Evolutionary conservation across 2,797 vertebrate species (phyloP), one percentile per base, ranked within the genome.

Genomic region (Molossus alvarezi): DNA sequence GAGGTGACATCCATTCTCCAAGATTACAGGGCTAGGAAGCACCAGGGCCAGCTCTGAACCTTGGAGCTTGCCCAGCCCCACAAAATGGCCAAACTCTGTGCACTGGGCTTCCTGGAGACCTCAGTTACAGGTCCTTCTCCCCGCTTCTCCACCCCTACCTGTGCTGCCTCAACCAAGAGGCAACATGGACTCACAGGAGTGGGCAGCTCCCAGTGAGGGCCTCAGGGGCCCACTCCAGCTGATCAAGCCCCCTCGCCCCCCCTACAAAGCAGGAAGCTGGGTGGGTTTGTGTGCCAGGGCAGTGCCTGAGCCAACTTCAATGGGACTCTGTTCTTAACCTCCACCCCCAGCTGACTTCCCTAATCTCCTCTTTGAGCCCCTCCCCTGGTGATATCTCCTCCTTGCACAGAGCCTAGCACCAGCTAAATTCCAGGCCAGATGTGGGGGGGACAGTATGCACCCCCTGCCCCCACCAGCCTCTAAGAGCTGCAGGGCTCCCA

Each of bases 341-440:
- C 53, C 29, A 6, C n/a, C 77, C 62, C 53, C 51, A 5, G 73
- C 82, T 27, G 89, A 86, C 53, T 83, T 81, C 64, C 79, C 45
- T 97, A 95, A 97, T 97, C 91, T 88, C 73, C 33, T 79, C 45
- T 77, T 18, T 33, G 55, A 60, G 76, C 23, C 41, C 84, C 37
- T 94, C 27, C 65, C 55, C 53, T 69, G 79, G 91, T 0, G 93
- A 97, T 29, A 72, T 96, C 95, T 45, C 95, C 72, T 84, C 91
- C 85, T 94, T 58, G 93, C 69, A 94, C 96, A 21, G 94, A 90
- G 88, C 86, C 72, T 55, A 76, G 45, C 10, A 57, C 82, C 65
- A 33, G 75, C 88, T 95, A 95, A 97, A 96, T 94, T 72, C 91
- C 79, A 95, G 55, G 73, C 73, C 79, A 89, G 79, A 95, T 77